These are phyloP conservation scores for Chionis minor DNA, from an alignment of 2,113 vertebrate genomes.

Conservation along the genomic window DNA sequence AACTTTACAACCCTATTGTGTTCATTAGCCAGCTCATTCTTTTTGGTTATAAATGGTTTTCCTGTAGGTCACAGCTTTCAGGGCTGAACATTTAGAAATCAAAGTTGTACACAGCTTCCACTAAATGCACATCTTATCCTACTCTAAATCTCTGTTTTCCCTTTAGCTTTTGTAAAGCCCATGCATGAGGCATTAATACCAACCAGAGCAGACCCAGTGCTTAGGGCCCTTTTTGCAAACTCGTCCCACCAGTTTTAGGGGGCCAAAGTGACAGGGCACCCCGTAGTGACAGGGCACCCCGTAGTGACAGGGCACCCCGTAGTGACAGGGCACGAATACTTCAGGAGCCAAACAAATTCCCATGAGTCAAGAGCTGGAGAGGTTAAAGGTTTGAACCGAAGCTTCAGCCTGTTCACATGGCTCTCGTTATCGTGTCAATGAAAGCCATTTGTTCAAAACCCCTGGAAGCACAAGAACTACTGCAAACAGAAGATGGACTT, in stretches of 20 bases:
- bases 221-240: neutral
- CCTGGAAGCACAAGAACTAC: neutral
- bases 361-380: neutral
- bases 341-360: neutral
- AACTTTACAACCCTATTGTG: slow-evolving; percentile 4
- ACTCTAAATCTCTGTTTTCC: neutral
- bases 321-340: neutral
- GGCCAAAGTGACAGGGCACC: neutral
- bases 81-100: slow-evolving; percentile 5
- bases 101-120: neutral
- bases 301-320: too few species aligned
- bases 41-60: neutral
- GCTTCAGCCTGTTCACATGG: neutral
- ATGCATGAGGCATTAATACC: accelerated
- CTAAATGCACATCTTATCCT: neutral
- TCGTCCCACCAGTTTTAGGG: neutral
- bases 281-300: too few species aligned
- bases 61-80: slow-evolving; percentile 51
- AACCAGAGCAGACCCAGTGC: accelerated
- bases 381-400: neutral
- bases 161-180: neutral
- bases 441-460: neutral
- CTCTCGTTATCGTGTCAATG: neutral
- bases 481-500: neutral
- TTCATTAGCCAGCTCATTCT: slow-evolving; percentile 18